A percentile compares a stretch with the other conserved stretches of the same genome.
Conservation (phyloP, 2,797 vertebrate genomes). For the Helarctos malayanus region DNA sequence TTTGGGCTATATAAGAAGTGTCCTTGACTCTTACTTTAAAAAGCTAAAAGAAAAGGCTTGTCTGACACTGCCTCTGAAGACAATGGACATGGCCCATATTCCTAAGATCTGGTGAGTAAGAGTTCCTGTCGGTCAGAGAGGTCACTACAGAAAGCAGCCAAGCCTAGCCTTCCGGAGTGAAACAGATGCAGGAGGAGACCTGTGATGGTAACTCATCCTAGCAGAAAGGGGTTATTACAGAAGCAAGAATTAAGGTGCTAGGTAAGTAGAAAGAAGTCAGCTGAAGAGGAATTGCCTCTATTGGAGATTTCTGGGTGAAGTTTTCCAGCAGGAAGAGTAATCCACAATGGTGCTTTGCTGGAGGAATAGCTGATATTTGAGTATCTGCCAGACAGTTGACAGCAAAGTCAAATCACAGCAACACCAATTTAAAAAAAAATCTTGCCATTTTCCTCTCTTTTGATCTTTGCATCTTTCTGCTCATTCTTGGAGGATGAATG, state of each 20-base stretch:
- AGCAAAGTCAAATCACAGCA: not conserved
- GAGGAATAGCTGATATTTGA: not conserved
- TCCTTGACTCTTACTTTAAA: not conserved
- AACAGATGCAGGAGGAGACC: accelerated
- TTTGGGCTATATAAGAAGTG: not conserved
- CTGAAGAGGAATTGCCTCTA: not conserved
- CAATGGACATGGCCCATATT: not conserved
- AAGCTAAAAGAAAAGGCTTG: not conserved
- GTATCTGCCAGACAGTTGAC: not conserved
- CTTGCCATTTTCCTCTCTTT: not conserved
- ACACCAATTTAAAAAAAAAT: not conserved
- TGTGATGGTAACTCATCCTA: not conserved
- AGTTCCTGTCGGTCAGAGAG: not conserved
- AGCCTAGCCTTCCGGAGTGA: not conserved
- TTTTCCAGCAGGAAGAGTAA: not conserved
- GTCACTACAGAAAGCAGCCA: not conserved
- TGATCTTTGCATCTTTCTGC: not conserved
- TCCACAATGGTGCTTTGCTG: not conserved
- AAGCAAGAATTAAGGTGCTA: not conserved
- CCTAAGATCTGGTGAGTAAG: not conserved
- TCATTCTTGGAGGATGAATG: not conserved
- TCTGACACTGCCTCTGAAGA: not conserved
- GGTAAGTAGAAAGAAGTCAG: not conserved
- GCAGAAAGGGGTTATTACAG: not conserved
- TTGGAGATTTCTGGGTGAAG: not conserved